Evolutionary conservation across 37 sponge, comb jelly and placozoan species (phyloP).

Genomic region (Beroe ovata): DNA sequence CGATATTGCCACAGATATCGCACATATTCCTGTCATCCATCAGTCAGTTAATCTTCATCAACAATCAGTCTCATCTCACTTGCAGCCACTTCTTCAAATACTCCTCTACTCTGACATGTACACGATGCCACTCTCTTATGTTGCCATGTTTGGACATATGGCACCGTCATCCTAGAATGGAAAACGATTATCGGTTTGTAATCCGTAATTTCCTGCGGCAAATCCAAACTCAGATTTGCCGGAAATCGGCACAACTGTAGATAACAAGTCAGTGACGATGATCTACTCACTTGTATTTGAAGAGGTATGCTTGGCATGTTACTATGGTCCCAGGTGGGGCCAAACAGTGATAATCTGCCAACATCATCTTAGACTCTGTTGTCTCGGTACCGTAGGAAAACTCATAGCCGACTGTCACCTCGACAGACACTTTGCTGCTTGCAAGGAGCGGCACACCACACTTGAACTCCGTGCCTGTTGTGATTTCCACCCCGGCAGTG

Average conservation of each 20-base stretch:
- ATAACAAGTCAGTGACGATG: not conserved
- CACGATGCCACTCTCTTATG: not conserved
- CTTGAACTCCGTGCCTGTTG: not conserved
- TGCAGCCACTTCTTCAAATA: not conserved
- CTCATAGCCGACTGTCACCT: not conserved
- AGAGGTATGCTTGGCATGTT: constrained; percentile 1
- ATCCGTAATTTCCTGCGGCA: no score
- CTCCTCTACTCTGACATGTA: not conserved
- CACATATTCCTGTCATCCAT: no score
- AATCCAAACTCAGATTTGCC: no score
- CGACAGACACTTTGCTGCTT: not conserved
- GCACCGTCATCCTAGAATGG: not conserved
- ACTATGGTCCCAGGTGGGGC: not conserved
- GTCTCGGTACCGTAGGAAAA: not conserved
- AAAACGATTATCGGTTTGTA: no score
- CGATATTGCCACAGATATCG: no score
- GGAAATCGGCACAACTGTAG: no score
- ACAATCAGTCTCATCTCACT: not conserved
- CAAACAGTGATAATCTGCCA: not conserved
- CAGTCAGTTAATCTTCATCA: not conserved
- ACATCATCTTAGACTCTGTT: not conserved
- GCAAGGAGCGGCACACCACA: not conserved
- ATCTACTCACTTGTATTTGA: not conserved
- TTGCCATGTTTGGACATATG: constrained; percentile 1
- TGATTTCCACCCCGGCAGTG: constrained; percentile 1